phyloP scores from a whole-genome alignment of 2,888 invertebrate genomes.

The Epinotia demarniana region DNA sequence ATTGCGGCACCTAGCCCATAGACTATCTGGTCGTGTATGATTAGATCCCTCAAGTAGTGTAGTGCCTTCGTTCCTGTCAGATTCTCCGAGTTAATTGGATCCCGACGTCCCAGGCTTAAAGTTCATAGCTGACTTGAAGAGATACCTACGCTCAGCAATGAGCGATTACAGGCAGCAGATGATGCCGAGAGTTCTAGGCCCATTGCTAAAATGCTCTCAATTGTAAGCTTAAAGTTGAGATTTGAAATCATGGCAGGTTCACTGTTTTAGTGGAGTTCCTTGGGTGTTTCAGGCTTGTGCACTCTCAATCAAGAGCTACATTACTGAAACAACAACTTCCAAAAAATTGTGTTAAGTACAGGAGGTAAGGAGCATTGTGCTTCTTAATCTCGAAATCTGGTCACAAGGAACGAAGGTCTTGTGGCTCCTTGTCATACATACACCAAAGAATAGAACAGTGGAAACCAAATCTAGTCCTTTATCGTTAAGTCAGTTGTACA shows the following conservation, averaged over 20 bases:
- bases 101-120: not conserved
- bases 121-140: not conserved
- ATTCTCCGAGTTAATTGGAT: not conserved
- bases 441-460: not conserved
- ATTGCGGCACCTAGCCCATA: slow-evolving; percentile 84
- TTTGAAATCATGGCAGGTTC: not conserved
- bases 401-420: slow-evolving; percentile 18
- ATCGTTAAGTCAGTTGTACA: not conserved
- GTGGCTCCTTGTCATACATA: slow-evolving; percentile 28
- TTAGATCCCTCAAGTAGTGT: slow-evolving; percentile 31
- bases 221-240: no score
- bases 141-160: not conserved
- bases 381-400: not conserved
- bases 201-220: no score
- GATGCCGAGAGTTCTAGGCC: not conserved
- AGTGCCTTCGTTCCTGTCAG: slow-evolving; percentile 16
- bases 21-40: slow-evolving; percentile 72
- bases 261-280: not conserved
- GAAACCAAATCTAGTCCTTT: slow-evolving; percentile 3
- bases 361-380: not conserved
- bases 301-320: not conserved
- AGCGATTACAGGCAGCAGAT: not conserved
- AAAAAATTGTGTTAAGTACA: not conserved
- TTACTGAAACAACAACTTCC: not conserved
- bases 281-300: not conserved